These are phyloP conservation scores for Hemiprocne comata DNA, from an alignment of 2,113 vertebrate genomes.

Conservation along the genomic window DNA sequence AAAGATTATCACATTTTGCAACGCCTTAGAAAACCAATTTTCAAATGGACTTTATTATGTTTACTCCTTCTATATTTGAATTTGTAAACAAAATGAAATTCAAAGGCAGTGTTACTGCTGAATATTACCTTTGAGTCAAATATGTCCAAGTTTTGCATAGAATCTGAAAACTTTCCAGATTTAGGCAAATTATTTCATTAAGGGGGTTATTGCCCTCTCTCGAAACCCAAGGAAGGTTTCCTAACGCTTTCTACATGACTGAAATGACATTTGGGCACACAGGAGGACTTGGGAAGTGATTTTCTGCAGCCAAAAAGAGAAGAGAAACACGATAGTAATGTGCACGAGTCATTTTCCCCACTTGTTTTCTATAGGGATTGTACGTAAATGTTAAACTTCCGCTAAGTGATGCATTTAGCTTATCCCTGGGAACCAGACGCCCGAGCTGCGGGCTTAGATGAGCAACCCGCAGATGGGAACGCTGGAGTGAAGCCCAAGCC, in stretches of 20 bases:
- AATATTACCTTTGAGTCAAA: background rate
- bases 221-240: background rate
- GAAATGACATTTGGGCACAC: background rate
- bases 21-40: background rate
- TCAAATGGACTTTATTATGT: background rate
- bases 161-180: background rate
- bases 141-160: background rate
- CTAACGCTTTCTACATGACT: background rate
- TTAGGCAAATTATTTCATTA: background rate
- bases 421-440: too few relatives aligned
- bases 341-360: background rate
- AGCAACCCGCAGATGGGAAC: too few relatives aligned
- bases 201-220: background rate
- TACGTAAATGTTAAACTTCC: too few relatives aligned
- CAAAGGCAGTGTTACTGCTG: background rate
- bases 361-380: background rate
- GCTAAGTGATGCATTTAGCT: too few relatives aligned
- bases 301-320: background rate
- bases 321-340: fast-evolving
- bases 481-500: too few relatives aligned
- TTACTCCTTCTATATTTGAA: background rate
- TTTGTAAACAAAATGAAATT: background rate
- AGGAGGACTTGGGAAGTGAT: background rate
- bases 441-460: too few relatives aligned
- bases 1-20: background rate